Evolutionary conservation across 2,113 vertebrate species (phyloP).

Genomic region (Colius striatus): DNA sequence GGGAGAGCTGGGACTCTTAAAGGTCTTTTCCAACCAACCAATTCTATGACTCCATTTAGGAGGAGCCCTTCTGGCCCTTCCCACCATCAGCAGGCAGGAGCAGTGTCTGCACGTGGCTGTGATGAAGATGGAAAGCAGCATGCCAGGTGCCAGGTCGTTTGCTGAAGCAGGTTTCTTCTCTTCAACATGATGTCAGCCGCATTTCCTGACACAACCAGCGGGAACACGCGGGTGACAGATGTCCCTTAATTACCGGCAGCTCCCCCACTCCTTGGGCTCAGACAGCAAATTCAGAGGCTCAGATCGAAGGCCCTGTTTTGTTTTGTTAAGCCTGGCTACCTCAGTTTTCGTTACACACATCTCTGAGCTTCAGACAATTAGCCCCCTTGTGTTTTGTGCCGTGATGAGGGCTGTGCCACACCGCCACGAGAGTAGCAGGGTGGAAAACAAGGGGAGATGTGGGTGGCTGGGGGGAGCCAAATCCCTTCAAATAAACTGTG

Average conservation of each 20-base stretch:
- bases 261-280: background rate
- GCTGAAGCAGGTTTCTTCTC: conserved; percentile 31
- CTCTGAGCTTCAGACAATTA: background rate
- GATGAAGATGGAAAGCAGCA: background rate
- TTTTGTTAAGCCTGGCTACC: background rate
- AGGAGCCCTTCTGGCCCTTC: background rate
- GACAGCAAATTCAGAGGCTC: background rate
- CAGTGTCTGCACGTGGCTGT: background rate
- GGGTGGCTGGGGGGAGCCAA: background rate
- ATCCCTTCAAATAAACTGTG: background rate
- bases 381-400: background rate
- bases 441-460: background rate
- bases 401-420: background rate
- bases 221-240: conserved; percentile 51
- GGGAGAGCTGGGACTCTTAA: no score
- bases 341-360: background rate
- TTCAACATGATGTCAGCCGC: conserved; percentile 35
- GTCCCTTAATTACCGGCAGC: conserved; percentile 35
- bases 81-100: background rate
- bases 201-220: conserved; percentile 62
- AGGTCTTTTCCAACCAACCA: no score
- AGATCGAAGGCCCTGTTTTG: background rate
- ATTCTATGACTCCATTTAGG: no score
- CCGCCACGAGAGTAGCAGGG: fast-evolving
- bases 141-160: background rate